A percentile compares a stretch with the other conserved stretches of the same genome.
phyloP scores from a whole-genome alignment of 1,140 invertebrate species.

The Drosophila micromelanica region DNA sequence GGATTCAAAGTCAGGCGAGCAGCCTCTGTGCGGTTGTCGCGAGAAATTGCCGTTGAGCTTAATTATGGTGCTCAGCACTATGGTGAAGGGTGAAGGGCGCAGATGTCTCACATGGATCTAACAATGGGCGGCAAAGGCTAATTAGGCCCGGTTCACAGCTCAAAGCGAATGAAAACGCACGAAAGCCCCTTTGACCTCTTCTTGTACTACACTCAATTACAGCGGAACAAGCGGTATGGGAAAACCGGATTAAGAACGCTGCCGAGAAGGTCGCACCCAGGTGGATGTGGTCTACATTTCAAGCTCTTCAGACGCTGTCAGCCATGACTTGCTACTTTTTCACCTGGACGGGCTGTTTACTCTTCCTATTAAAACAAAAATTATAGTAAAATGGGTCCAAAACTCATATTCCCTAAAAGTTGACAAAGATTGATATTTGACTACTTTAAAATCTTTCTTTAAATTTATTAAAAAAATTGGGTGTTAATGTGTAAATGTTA shows the following conservation, averaged over 20 bases:
- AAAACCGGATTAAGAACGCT: slow-evolving; percentile 10
- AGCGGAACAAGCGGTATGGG: slow-evolving; percentile 17
- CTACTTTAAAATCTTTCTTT: no score
- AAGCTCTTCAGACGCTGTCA: not conserved
- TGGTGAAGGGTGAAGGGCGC: not conserved
- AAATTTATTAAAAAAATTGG: no score
- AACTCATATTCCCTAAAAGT: no score
- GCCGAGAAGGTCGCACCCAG: slow-evolving; percentile 14
- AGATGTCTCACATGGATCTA: slow-evolving; percentile 25
- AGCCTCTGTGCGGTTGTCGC: not conserved
- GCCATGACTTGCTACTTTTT: no score
- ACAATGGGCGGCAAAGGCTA: slow-evolving; percentile 61
- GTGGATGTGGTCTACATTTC: slow-evolving; percentile 1
- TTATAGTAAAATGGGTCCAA: no score
- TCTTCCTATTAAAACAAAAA: no score
- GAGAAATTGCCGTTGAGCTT: slow-evolving; percentile 37
- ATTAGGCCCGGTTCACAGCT: slow-evolving; percentile 66
- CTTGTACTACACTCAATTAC: slow-evolving; percentile 32
- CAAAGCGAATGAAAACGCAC: slow-evolving; percentile 52
- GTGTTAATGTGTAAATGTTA: no score
- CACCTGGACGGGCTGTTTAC: no score
- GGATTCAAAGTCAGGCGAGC: slow-evolving; percentile 18
- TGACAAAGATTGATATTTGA: no score
- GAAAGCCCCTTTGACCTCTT: slow-evolving; percentile 27
- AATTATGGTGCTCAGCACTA: slow-evolving; percentile 40